phyloP scores from a whole-genome alignment of 1,140 invertebrate species.

The Scaptomyza pallida region DNA sequence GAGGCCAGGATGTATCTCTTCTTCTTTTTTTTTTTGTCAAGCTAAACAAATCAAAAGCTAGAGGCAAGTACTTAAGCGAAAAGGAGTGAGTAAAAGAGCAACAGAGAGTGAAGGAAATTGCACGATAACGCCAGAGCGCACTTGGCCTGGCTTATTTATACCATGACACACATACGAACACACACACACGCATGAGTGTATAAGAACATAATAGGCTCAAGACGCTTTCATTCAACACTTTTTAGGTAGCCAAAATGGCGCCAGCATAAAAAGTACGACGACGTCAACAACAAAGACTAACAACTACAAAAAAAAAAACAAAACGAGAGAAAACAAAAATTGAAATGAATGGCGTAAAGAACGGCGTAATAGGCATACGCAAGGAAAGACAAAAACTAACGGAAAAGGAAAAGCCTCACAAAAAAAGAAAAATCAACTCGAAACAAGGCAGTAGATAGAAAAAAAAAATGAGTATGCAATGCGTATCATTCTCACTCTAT shows the following conservation, averaged over 20 bases:
- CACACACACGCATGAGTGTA: constrained; percentile 22
- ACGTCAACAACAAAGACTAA: constrained; percentile 12
- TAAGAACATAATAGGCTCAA: constrained; percentile 74
- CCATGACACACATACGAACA: constrained; percentile 30
- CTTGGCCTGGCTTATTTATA: constrained; percentile 47
- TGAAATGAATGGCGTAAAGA: constrained; percentile 43
- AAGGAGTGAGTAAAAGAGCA: constrained; percentile 6
- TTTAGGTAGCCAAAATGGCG: constrained; percentile 76
- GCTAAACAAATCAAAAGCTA: constrained; percentile 42
- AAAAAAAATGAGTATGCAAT: constrained; percentile 11
- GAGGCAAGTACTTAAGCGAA: constrained; percentile 1
- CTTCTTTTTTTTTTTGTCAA: constrained; percentile 34
- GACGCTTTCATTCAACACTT: constrained; percentile 80
- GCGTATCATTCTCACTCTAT: constrained; percentile 13
- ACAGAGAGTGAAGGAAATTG: constrained; percentile 49
- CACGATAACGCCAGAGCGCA: constrained; percentile 58
- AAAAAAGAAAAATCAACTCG: not conserved
- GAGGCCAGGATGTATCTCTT: constrained; percentile 26
- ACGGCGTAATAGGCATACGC: constrained; percentile 63
- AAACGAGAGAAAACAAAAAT: constrained; percentile 13
- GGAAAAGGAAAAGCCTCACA: constrained; percentile 26
- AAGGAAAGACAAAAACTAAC: constrained; percentile 60
- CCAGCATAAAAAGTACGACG: constrained; percentile 62
- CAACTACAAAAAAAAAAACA: constrained; percentile 16
- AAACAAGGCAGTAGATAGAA: constrained; percentile 4